Base-by-base conservation (phyloP, 2,888 invertebrate genomes). In the Altica lythri region DNA sequence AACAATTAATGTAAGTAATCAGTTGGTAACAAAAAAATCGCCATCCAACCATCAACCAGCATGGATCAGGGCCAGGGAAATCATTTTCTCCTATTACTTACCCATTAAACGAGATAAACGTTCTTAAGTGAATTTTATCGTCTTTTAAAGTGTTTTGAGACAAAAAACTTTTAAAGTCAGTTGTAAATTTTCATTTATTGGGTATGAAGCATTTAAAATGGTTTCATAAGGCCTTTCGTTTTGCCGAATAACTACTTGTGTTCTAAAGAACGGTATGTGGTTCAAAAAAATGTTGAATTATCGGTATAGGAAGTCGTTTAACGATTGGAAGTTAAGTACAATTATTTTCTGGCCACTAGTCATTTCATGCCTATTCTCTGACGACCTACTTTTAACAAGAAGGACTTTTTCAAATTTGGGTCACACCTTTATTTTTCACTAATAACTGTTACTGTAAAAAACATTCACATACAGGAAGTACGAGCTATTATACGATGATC, bases 21-120 rank as follows among this genome's bases (percentile, higher is more conserved):
- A 32, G 12, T 6, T 32, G 18, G 45, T 19, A 30, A 13, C 30
- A 30, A 30, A 45, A 32, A 30, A 37, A 16, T 22, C 40, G 8
- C 13, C 10, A 22, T 10, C 8, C 2, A 13, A 13, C 40, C 18
- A 42, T 12, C 16, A 25, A 22, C 22, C 14, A n/a, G 8, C 17
- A 34, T 16, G 17, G 14, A 46, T 22, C 35, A 22, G 25, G 35
- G 35, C 16, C 46, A 27, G 22, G 16, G 35, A 46, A 35, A 46
- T 46, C 12, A 46, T 35, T 46, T 46, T 46, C 46, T 46, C 22
- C 10, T 35, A 52, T 62, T 59, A 52, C 51, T 49, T 55, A 60
- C 43, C 62, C 62, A 63, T 66, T 63, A 64, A 66, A 62, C 55
- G 59, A 62, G 61, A 60, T 63, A 65, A 67, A 64, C 64, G 32